phyloP scores from a whole-genome alignment of 2,888 invertebrate genomes.

The Dysmachus trigonus region DNA sequence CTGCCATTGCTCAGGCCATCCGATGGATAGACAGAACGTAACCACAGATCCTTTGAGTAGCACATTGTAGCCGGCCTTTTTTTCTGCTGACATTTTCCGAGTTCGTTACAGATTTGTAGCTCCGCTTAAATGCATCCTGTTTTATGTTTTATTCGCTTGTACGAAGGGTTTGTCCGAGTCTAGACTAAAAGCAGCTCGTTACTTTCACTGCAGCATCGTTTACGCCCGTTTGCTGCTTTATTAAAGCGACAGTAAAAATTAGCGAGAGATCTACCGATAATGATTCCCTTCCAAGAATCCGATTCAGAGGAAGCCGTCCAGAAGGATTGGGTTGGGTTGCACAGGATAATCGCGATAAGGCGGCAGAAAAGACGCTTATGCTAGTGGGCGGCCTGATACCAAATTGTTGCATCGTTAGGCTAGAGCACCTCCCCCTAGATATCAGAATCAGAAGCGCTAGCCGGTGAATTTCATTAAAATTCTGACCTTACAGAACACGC shows the following conservation, averaged over 20 bases:
- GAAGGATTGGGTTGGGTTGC: neutral
- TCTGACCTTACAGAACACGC: neutral
- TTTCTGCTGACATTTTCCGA: neutral
- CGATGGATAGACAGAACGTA: slow-evolving; percentile 35
- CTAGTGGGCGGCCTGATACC: neutral
- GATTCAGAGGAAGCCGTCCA: neutral
- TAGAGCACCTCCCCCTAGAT: neutral
- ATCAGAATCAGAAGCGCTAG: neutral
- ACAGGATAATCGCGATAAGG: neutral
- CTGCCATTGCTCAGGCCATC: neutral
- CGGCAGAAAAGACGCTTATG: neutral
- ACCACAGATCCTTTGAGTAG: slow-evolving; percentile 29
- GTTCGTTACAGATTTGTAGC: slow-evolving; percentile 4
- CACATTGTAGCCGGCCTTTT: neutral
- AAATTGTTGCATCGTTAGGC: neutral
- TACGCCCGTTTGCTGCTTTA: neutral
- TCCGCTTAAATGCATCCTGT: neutral
- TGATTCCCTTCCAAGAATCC: neutral
- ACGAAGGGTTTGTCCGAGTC: neutral
- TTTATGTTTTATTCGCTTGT: neutral
- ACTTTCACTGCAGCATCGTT: neutral
- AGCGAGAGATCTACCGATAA: neutral
- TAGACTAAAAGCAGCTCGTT: neutral
- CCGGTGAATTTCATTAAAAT: neutral
- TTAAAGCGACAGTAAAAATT: neutral